These are phyloP conservation scores for Drosophila arizonae DNA, from an alignment of 1,140 invertebrate species.

Conservation along the genomic window DNA sequence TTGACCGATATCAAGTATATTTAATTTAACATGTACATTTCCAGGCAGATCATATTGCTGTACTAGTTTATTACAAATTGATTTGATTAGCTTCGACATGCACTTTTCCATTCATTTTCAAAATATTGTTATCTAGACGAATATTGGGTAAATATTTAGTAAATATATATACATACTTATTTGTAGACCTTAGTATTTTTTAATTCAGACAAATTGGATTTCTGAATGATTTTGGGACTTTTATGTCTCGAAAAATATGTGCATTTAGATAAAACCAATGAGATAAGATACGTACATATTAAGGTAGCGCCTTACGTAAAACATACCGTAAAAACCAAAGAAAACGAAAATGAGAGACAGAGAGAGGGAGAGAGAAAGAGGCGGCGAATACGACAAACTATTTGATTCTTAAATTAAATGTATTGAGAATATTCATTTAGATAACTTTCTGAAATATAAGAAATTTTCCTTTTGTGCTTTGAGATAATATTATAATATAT, in stretches of 20 bases:
- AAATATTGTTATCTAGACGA: background rate
- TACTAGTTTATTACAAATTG: too few relatives aligned
- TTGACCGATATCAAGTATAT: too few relatives aligned
- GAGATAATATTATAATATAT: background rate
- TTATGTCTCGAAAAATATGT: background rate
- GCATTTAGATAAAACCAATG: background rate
- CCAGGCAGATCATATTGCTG: too few relatives aligned
- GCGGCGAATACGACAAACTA: background rate
- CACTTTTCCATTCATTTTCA: background rate
- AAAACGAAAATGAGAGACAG: background rate
- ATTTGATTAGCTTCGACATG: background rate
- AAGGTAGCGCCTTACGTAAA: background rate
- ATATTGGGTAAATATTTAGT: too few relatives aligned
- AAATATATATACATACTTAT: too few relatives aligned
- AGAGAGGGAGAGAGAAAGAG: background rate
- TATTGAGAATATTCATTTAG: too few relatives aligned
- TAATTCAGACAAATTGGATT: background rate
- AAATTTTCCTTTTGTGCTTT: too few relatives aligned
- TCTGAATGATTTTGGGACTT: conserved; percentile 1
- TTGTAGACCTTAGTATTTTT: too few relatives aligned
- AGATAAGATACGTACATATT: conserved; percentile 11
- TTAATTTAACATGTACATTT: too few relatives aligned
- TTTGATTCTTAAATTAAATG: background rate
- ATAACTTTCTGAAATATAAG: too few relatives aligned
- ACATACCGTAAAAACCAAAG: background rate